Base-by-base conservation (phyloP, 2,888 invertebrate genomes). In the Drosophila macrospina region DNA sequence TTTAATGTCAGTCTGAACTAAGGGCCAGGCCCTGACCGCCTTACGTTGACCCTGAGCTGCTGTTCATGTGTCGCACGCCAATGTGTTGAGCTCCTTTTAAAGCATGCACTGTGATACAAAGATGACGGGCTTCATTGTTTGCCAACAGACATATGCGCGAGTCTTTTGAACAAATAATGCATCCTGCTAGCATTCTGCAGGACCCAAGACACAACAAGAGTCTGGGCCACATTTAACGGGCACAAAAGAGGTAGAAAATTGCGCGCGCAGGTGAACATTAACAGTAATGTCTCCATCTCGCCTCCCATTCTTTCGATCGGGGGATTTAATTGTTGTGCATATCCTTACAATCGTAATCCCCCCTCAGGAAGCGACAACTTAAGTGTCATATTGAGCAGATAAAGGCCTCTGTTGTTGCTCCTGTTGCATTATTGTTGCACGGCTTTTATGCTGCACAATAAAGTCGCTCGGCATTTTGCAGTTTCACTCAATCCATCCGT, bases 311-410 rank as follows among this genome's bases (percentile, higher is more conserved):
- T 54, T 11, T 15, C 10, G 28, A 15, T 37, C 30, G 50, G 5
- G 11, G 24, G 63, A 36, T 41, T 59, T 74, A 74, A 74, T 74
- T 74, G 77, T 60, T 55, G 42, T 51, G 51, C 69, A 51, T 36
- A n/a, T 70, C 41, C 70, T 59, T 48, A 62, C 70, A 65, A 65
- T 57, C 70, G 11, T 48, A 44, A 50, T 59, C 30, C 51, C 34
- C 20, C 41, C 52, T 2, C 60, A 48, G 78, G 76, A 73, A 57
- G 52, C 51, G 69, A 57, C 65, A 74, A 69, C 78, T 76, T 76
- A 76, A 69, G 76, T 74, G 39, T 47, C 47, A 73, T 69, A 76
- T 76, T 66, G 76, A 74, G 76, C 74, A 60, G 69, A 66, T 73
- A 73, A 77, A 67, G 62, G 60, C 44, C 36, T 64, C 61, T 68